Percentiles rank a stretch among this genome's conserved stretches.
These are phyloP conservation scores for Aphaenogaster rudis DNA, from an alignment of 1,140 invertebrate genomes.

Conservation along the genomic window DNA sequence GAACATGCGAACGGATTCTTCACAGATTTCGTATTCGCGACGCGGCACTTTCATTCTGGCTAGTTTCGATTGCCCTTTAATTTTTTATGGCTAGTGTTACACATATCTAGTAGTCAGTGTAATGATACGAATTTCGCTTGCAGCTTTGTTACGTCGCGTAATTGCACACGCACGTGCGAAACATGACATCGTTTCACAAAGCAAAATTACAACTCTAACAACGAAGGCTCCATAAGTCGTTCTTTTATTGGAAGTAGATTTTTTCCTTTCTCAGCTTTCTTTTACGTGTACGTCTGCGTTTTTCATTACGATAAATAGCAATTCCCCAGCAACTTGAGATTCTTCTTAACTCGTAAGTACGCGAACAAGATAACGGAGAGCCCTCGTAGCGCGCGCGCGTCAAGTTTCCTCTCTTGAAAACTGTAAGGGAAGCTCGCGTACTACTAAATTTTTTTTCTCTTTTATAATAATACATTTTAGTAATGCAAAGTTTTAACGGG, in stretches of 20 bases:
- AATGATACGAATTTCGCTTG: slow-evolving; percentile 31
- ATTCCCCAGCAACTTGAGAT: slow-evolving; percentile 35
- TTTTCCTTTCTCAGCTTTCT: background rate
- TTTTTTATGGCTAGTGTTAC: background rate
- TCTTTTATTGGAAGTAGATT: background rate
- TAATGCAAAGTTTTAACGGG: slow-evolving; percentile 7
- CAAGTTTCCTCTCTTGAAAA: slow-evolving; percentile 28
- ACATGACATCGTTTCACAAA: background rate
- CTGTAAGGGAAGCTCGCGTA: background rate
- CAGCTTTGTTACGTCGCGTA: background rate
- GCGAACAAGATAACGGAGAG: slow-evolving; percentile 29
- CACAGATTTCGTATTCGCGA: background rate
- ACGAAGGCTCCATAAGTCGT: background rate
- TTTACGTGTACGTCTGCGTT: background rate
- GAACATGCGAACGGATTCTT: background rate
- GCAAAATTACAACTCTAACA: background rate
- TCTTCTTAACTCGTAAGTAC: slow-evolving; percentile 47
- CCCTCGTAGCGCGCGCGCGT: background rate
- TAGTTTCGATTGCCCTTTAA: background rate
- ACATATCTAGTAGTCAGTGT: background rate
- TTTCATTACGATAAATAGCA: slow-evolving; percentile 52
- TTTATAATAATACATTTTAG: slow-evolving; percentile 25
- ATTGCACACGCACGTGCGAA: background rate
- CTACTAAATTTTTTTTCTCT: slow-evolving; percentile 5
- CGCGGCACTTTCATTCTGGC: background rate